Evolutionary conservation across 2,888 invertebrate species (phyloP).

Genomic region (Eucera pruinosa): DNA sequence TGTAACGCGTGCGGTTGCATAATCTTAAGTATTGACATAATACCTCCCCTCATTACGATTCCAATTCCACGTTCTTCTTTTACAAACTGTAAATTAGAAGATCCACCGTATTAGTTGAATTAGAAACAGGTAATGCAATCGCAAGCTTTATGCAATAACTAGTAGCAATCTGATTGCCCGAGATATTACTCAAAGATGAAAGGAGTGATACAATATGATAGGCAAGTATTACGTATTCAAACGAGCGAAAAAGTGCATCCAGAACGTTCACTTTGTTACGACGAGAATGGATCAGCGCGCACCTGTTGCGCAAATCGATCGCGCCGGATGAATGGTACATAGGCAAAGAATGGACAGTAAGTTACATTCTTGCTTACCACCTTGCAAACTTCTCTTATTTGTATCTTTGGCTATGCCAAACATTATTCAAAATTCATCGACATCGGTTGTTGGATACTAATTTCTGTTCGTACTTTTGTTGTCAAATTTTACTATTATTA

Average conservation of each 20-base stretch:
- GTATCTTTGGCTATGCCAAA: neutral
- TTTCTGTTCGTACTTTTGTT: too few relatives aligned
- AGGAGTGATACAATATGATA: neutral
- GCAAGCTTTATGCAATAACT: neutral
- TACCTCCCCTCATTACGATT: too few relatives aligned
- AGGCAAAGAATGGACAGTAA: constrained; percentile 58
- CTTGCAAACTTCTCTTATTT: constrained; percentile 21
- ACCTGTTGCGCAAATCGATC: constrained; percentile 77
- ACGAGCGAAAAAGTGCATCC: constrained; percentile 57
- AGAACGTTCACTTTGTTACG: constrained; percentile 62
- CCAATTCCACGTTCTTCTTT: too few relatives aligned
- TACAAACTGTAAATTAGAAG: too few relatives aligned
- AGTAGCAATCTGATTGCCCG: neutral
- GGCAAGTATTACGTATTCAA: constrained; percentile 38
- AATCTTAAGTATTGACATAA: too few relatives aligned
- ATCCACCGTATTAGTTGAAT: too few relatives aligned
- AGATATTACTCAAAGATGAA: neutral
- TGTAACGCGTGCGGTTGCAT: too few relatives aligned
- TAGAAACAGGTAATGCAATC: too few relatives aligned
- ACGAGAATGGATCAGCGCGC: constrained; percentile 60
- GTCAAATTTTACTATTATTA: too few relatives aligned
- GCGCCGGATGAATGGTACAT: constrained; percentile 67
- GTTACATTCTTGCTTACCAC: constrained; percentile 52
- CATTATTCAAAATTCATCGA: neutral
- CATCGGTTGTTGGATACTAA: neutral